Base-by-base conservation (phyloP, 2,797 vertebrate species). In the Poecilia wingei region DNA sequence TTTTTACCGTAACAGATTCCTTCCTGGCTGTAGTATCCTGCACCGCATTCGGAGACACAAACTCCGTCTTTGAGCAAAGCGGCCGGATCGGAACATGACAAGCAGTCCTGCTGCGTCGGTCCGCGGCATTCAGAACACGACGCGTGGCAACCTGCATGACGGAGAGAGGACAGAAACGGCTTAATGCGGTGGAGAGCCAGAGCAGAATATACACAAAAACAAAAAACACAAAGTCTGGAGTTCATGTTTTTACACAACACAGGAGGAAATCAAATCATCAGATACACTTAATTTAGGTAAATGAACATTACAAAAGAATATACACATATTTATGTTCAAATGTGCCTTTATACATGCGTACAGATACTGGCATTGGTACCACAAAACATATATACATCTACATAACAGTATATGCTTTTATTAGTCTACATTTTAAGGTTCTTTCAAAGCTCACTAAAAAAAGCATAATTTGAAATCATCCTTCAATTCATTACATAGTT, bases 81-180 rank as follows among this genome's bases (percentile, higher is more conserved):
- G 0, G 93, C 93, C 0, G 89, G 77, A 73, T 97, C 94, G 1
- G 87, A 94, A 87, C 98, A 99, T 33, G 95, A 91, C 84, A 91
- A 41, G 45, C 98, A 99, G 1, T 97, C 95, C 89, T 82, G 94
- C 78, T 88, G 95, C 0, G 90, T 87, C 1, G 95, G 90, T 2
- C 97, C 97, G 16, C 79, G 85, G 87, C 98, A 99, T 0, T 90
- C 84, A 0, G 94, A 95, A 74, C 98, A 99, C 14, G 97, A 97
- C 78, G 94, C 82, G 0, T 98, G 96, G 81, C 98, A 99, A 79
- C 87, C 98, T 99, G 95, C 59, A 18, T 80, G 79, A 41, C 25
- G 43, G 51, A 59, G n/a, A 70, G 73, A 70, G 22, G 43, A 69
- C 0, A 14, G 13, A 78, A 43, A 45, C 4, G n/a, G 25, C 43